Evolutionary conservation across 2,113 vertebrate genomes (phyloP), one percentile per base, ranked within the genome.

Genomic region (Brachyhypopomus gauderio): DNA sequence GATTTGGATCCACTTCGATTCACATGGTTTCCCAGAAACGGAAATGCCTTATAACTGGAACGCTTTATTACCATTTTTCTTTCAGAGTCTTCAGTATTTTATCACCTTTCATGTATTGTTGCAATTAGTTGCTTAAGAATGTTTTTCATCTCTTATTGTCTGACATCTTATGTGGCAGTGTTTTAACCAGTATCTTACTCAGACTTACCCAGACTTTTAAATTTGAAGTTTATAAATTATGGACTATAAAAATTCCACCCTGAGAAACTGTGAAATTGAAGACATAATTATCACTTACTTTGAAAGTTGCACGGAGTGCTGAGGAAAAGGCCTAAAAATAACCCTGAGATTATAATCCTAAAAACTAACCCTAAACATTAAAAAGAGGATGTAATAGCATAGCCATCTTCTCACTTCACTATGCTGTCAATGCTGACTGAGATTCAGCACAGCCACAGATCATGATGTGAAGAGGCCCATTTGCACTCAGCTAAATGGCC

Each of bases 231-330:
- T 66, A 34, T 66, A 12, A 66, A 66, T 66, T 30, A 66, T 66
- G 23, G 30, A 66, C 27, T 34, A 66, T 66, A 69, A 69, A 36
- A 69, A 69, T 36, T 17, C 17, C 64, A 69, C 64, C 3, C 30
- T n/a, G 19, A 6, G 41, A 45, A 45, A 45, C 41, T 69, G 30
- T 30, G 64, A 69, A 69, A 34, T 30, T 38, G 30, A 20, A 69
- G 30, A 69, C 34, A 22, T 70, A 70, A 70, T 70, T 22, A 70
- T 41, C n/a, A 38, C 64, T 70, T 34, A 70, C 36, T 41, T 67
- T 67, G 30, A 66, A 41, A 70, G 66, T 38, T 22, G 66, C 5
- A 34, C 27, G 17, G 17, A 41, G 66, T 41, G 5, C 36, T 70
- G 20, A 12, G 66, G n/a, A 38, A 38, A 70, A 41, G 30, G 64